Evolutionary conservation across 2,888 invertebrate genomes (phyloP).

Genomic region (Metalampra italica): DNA sequence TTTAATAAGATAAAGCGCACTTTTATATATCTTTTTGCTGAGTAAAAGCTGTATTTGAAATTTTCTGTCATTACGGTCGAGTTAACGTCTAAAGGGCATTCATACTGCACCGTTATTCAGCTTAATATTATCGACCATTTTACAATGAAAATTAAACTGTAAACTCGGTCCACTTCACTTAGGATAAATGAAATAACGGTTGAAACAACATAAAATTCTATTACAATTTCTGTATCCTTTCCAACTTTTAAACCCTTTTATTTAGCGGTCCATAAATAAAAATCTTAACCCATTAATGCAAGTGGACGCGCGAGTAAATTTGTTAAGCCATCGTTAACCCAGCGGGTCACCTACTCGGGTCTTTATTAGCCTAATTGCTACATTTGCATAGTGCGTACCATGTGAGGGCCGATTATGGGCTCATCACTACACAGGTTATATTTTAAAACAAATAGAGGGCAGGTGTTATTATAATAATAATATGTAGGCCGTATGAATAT

Average conservation of each 20-base stretch:
- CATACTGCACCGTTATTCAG: too few relatives aligned
- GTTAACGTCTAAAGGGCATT: too few relatives aligned
- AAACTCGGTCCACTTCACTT: too few relatives aligned
- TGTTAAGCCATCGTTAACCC: slow-evolving; percentile 43
- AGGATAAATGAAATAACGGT: too few relatives aligned
- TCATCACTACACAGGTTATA: slow-evolving; percentile 53
- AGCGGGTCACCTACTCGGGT: slow-evolving; percentile 33
- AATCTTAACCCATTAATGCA: slow-evolving; percentile 32
- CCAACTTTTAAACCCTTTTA: not conserved
- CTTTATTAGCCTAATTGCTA: slow-evolving; percentile 61
- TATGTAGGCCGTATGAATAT: too few relatives aligned
- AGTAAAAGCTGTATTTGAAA: too few relatives aligned
- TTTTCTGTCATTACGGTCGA: too few relatives aligned
- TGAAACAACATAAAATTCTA: not conserved
- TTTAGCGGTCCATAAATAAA: slow-evolving; percentile 15
- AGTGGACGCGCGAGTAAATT: slow-evolving; percentile 39
- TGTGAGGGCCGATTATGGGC: slow-evolving; percentile 53
- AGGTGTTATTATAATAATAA: too few relatives aligned
- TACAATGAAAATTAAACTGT: too few relatives aligned
- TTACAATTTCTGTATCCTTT: not conserved
- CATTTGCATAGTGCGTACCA: slow-evolving; percentile 62
- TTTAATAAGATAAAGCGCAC: too few relatives aligned
- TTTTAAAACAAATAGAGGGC: slow-evolving; percentile 61
- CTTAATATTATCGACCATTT: too few relatives aligned
- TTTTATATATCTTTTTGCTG: too few relatives aligned